phyloP scores from a whole-genome alignment of 2,113 vertebrate genomes.

The Myodes glareolus region DNA sequence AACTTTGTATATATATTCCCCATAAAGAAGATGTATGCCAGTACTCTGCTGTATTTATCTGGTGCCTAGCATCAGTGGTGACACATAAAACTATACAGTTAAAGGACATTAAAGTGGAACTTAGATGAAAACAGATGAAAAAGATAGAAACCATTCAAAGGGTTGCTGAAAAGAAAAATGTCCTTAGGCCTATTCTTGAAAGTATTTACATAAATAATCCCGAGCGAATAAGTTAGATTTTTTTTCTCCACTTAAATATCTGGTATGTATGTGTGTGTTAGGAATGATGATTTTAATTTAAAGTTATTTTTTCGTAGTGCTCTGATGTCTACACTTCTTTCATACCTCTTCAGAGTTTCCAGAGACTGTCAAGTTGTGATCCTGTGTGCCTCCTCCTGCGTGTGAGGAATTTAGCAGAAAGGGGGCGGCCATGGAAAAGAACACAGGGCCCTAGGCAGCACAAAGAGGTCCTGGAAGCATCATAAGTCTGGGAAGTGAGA shows the following conservation, averaged over 20 bases:
- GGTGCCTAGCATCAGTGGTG: constrained; percentile 72
- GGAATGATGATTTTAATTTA: constrained; percentile 23
- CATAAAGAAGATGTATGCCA: constrained; percentile 81
- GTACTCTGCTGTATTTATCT: constrained; percentile 75
- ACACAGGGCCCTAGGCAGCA: background rate
- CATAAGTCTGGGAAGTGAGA: background rate
- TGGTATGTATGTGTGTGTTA: background rate
- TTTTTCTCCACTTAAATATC: background rate
- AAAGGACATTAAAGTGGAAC: constrained; percentile 78
- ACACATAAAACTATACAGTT: constrained; percentile 81
- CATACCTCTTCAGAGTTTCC: background rate
- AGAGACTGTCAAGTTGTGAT: background rate
- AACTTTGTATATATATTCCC: constrained; percentile 75
- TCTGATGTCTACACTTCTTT: background rate
- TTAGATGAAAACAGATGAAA: constrained; percentile 81
- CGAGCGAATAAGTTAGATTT: background rate
- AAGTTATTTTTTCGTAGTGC: background rate
- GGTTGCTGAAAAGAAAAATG: constrained; percentile 70
- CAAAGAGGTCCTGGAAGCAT: background rate
- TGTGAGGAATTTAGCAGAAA: background rate
- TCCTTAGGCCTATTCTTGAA: constrained; percentile 68
- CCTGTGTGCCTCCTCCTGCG: background rate
- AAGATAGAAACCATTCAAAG: constrained; percentile 78
- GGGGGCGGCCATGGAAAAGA: background rate
- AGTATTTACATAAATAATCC: constrained; percentile 79